Evolutionary conservation across 2,113 vertebrate species (phyloP).

Genomic region (Pedetes capensis): DNA sequence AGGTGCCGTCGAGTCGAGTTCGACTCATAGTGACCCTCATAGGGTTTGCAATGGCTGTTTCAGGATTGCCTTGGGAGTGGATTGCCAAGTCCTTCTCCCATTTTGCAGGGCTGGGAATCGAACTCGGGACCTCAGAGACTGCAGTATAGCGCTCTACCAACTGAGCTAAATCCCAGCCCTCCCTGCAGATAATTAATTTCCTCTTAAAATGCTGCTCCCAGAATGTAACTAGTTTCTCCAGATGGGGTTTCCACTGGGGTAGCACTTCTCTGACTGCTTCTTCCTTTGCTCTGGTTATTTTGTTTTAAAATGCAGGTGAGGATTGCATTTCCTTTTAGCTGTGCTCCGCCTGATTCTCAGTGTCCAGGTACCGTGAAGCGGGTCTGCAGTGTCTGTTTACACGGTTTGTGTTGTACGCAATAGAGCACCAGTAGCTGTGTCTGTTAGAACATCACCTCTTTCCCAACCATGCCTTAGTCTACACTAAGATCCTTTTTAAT

Average conservation of each 20-base stretch:
- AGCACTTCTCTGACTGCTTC: not conserved
- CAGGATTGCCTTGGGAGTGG: too few relatives aligned
- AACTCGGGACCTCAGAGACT: too few relatives aligned
- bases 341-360: not conserved
- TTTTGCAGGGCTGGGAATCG: too few relatives aligned
- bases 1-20: too few relatives aligned
- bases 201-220: conserved; percentile 1
- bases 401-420: not conserved
- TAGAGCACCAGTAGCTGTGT: not conserved
- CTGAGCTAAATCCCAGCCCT: too few relatives aligned
- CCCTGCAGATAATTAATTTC: conserved; percentile 24
- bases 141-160: too few relatives aligned
- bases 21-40: too few relatives aligned
- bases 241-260: not conserved
- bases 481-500: not conserved
- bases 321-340: not conserved
- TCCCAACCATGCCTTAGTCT: not conserved
- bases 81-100: too few relatives aligned
- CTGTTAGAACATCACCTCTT: not conserved
- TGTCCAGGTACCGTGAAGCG: not conserved
- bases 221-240: not conserved
- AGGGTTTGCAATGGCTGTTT: too few relatives aligned
- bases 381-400: conserved; percentile 13
- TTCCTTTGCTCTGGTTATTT: conserved; percentile 39
- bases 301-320: conserved; percentile 25